Conservation (phyloP, 92 coral and sea anemone genomes). For the Siderastrea radians region DNA sequence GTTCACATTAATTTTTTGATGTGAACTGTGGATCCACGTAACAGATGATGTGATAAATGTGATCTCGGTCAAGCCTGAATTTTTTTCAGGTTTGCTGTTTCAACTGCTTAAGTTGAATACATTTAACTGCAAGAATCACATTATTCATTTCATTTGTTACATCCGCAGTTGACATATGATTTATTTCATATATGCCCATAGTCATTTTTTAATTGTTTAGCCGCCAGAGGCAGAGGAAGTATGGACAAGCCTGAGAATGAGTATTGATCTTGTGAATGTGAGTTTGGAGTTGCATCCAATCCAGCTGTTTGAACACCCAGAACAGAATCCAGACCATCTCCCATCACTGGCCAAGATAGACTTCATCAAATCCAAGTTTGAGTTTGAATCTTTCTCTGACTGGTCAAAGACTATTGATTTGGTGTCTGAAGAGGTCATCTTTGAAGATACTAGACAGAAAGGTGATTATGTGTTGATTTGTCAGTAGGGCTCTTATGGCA, state of each 20-base stretch:
- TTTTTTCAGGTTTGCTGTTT: no score
- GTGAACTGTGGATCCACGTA: no score
- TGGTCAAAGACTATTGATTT: constrained; percentile 98
- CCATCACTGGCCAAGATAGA: constrained; percentile 95
- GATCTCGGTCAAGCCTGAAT: no score
- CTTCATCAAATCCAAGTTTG: constrained; percentile 95
- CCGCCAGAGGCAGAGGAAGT: constrained; percentile 87
- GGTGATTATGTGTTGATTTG: constrained; percentile 57
- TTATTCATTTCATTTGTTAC: no score
- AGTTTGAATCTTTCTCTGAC: constrained; percentile 94
- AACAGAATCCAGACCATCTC: constrained; percentile 57
- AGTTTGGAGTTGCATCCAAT: constrained; percentile 91
- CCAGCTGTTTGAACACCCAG: constrained; percentile 84
- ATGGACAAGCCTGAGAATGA: constrained; percentile 95
- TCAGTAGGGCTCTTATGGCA: background rate
- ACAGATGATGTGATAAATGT: no score
- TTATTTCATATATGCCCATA: background rate
- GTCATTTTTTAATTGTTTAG: constrained; percentile 40
- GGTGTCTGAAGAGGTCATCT: constrained; percentile 95
- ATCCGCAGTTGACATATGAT: no score
- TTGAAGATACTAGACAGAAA: constrained; percentile 90
- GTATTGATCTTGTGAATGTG: constrained; percentile 90
- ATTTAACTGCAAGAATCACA: no score
- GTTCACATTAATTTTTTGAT: no score
- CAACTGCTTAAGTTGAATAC: no score